Evolutionary conservation across 2,797 vertebrate genomes (phyloP).

Genomic region (Telmatherina bonti): DNA sequence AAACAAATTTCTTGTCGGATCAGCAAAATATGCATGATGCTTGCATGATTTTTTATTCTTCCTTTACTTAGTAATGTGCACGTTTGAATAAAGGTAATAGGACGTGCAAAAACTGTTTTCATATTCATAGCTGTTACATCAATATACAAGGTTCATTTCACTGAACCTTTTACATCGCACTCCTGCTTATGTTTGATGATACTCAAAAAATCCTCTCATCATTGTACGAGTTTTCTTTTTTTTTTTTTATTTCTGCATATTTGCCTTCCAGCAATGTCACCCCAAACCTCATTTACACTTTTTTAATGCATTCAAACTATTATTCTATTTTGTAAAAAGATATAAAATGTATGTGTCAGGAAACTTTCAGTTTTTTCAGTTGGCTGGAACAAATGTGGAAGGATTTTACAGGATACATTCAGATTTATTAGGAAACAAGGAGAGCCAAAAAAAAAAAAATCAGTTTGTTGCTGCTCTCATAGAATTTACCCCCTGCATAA

Average conservation of each 20-base stretch:
- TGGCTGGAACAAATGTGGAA: neutral
- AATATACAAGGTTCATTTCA: neutral
- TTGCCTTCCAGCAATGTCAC: neutral
- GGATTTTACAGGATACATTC: neutral
- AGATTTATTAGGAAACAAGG: neutral
- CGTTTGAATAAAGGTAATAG: neutral
- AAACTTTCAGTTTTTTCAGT: neutral
- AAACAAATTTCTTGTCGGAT: neutral
- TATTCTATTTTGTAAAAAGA: neutral
- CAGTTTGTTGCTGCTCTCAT: slow-evolving; percentile 27
- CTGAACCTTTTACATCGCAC: neutral
- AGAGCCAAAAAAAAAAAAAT: slow-evolving; percentile 22
- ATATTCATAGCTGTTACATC: neutral
- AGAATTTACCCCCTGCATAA: slow-evolving; percentile 11
- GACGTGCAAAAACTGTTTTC: neutral
- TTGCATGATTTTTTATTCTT: neutral
- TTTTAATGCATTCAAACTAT: neutral
- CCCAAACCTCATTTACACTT: neutral
- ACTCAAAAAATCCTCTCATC: neutral
- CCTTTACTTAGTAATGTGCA: neutral
- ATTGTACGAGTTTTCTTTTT: neutral
- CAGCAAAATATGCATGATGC: neutral
- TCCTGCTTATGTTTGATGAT: neutral
- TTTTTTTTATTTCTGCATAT: too few species aligned
- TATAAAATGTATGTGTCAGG: neutral